Conservation (phyloP, 1,140 invertebrate genomes). For the Chymomyza costata region DNA sequence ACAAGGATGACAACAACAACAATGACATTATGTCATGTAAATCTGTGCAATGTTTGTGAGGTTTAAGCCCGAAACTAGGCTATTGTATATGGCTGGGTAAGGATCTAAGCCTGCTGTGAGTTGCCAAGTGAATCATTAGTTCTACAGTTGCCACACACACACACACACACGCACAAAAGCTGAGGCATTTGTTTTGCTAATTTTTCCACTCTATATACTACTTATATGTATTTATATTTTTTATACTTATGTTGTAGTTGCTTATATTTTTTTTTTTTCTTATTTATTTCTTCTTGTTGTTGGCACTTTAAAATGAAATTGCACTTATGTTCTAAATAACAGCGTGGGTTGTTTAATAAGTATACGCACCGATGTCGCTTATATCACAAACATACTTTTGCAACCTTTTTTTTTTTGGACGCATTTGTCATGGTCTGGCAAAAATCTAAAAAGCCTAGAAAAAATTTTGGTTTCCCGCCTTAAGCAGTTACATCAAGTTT, state of each 20-base stretch:
- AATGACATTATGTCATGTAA: slow-evolving; percentile 71
- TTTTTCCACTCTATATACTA: too few species aligned
- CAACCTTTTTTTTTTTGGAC: too few species aligned
- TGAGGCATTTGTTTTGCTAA: slow-evolving; percentile 59
- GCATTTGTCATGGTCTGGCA: not conserved
- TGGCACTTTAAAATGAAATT: slow-evolving; percentile 60
- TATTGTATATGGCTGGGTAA: too few species aligned
- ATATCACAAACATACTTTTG: too few species aligned
- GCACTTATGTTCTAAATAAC: slow-evolving; percentile 61
- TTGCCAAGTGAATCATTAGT: slow-evolving; percentile 65
- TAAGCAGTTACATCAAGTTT: too few species aligned
- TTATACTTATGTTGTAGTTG: too few species aligned
- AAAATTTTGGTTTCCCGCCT: slow-evolving; percentile 26
- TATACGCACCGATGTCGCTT: not conserved
- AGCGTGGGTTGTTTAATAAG: not conserved
- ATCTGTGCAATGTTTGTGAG: slow-evolving; percentile 50
- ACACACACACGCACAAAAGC: too few species aligned
- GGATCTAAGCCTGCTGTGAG: not conserved
- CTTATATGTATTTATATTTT: too few species aligned
- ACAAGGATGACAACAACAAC: slow-evolving; percentile 32
- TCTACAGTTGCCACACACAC: slow-evolving; percentile 56
- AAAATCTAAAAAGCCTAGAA: slow-evolving; percentile 8
- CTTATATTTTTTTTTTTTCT: too few species aligned
- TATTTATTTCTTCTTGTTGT: too few species aligned
- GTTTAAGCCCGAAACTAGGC: not conserved